Percentiles rank a stretch among this genome's conserved stretches.
Conservation (phyloP, 2,888 invertebrate species). For the Parnassius glacialis region DNA sequence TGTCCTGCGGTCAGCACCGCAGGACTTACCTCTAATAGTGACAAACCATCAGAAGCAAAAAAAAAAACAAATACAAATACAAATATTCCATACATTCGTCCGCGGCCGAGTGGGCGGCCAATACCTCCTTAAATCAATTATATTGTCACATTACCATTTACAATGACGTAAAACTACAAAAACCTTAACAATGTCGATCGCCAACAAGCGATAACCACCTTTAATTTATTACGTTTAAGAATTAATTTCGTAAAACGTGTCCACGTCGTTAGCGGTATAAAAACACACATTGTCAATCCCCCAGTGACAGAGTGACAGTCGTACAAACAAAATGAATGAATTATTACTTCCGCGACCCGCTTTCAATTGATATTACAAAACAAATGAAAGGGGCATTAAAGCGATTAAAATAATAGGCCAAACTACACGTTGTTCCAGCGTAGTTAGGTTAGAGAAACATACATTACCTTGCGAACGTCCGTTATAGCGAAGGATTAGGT, state of each 20-base stretch:
- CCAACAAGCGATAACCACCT: constrained; percentile 9
- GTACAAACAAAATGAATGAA: constrained; percentile 49
- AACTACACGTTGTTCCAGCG: not conserved
- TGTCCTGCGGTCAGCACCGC: constrained; percentile 11
- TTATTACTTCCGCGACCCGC: constrained; percentile 44
- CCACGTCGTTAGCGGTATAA: constrained; percentile 32
- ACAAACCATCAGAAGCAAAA: constrained; percentile 10
- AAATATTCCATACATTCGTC: not conserved
- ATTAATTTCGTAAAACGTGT: not conserved
- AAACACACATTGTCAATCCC: constrained; percentile 33
- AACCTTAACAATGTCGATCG: constrained; percentile 24
- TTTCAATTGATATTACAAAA: constrained; percentile 30
- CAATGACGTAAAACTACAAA: constrained; percentile 32
- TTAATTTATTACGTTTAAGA: constrained; percentile 5
- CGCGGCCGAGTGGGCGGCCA: constrained; percentile 35
- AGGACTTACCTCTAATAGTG: constrained; percentile 17
- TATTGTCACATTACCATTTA: constrained; percentile 40
- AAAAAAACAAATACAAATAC: not conserved
- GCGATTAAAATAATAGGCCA: constrained; percentile 23
- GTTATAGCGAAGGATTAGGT: no score
- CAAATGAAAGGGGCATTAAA: constrained; percentile 26
- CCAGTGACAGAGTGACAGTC: constrained; percentile 34
- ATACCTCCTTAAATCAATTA: constrained; percentile 39
- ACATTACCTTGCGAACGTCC: not conserved
- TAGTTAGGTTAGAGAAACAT: not conserved